Base-by-base conservation (phyloP, 2,113 vertebrate genomes). In the Thunnus maccoyii region DNA sequence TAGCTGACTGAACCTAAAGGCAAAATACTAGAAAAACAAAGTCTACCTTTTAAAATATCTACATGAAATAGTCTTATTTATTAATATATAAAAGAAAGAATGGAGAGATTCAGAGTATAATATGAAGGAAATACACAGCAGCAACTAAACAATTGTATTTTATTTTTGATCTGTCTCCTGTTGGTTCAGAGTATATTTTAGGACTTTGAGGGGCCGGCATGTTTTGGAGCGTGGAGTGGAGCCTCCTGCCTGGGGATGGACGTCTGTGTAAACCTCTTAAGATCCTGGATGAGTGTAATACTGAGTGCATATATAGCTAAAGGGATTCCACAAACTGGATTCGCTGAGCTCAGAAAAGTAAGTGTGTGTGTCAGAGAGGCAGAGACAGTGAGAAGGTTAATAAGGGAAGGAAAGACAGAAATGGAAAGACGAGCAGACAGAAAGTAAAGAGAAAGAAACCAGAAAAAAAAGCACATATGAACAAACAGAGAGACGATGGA, bases 211-310 rank as follows among this genome's bases (percentile, higher is more conserved):
- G 63, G 63, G 36, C 25, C 66, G 47, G 18, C 50, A 32, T 54
- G 63, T 51, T 62, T 60, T 30, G 36, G 6, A 41, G 36, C 1
- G 36, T 9, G 56, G 17, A 76, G 56, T 18, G 17, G 15, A 79
- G 71, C 44, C 46, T 75, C 17, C 47, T 66, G 82, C 68, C 71
- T 25, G n/a, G 16, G 60, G 76, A 72, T 46, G 18, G 63, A 76
- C 47, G 66, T 65, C 69, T 32, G 18, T 56, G 36, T 70, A 56
- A 84, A 75, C 60, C 72, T 75, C 57, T 86, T 70, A 66, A 69
- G 18, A 62, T 75, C n/a, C 41, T 58, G 32, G 25, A 20, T 55
- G 66, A 84, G 60, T 63, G 47, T 47, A 67, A 60, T n/a, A 66
- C 2, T 70, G 48, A 80, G 82, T 50, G 54, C 11, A 32, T 15